A percentile compares a stretch with the other conserved stretches of the same genome.
phyloP scores from a whole-genome alignment of 1,140 invertebrate genomes.

The Macrosteles quadrilineatus region DNA sequence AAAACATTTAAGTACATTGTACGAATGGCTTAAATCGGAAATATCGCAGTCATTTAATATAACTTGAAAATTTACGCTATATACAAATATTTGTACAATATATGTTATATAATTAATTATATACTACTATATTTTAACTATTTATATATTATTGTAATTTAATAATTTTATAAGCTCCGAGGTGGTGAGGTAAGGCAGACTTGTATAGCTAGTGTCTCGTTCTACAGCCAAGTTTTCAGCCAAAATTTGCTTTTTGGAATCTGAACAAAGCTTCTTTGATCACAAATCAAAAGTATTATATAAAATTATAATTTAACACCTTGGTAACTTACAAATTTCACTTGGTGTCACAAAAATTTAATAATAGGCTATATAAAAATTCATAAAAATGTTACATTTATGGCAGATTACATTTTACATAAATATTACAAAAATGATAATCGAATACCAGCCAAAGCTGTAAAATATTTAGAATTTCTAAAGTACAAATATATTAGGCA shows the following conservation, averaged over 20 bases:
- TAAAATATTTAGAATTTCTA: no score
- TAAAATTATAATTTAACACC: no score
- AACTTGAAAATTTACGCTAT: slow-evolving; percentile 22
- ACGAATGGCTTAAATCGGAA: background rate
- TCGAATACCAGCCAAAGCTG: no score
- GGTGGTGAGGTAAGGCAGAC: background rate
- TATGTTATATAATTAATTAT: slow-evolving; percentile 22
- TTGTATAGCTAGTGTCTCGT: background rate
- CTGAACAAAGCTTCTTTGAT: background rate
- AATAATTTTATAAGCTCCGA: slow-evolving; percentile 1
- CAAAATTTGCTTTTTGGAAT: slow-evolving; percentile 11
- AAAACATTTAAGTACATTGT: slow-evolving; percentile 16
- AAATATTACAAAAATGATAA: no score
- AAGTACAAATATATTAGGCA: no score
- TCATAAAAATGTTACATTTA: no score
- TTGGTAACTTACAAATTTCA: no score
- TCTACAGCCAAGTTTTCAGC: slow-evolving; percentile 5
- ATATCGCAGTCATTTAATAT: slow-evolving; percentile 15
- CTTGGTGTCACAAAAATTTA: no score
- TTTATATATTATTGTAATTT: slow-evolving; percentile 26
- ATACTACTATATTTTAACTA: slow-evolving; percentile 27
- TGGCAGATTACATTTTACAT: no score
- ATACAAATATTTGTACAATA: slow-evolving; percentile 24
- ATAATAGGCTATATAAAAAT: no score
- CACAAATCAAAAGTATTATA: no score